phyloP scores from a whole-genome alignment of 2,113 vertebrate genomes.

The Ellobius talpinus region DNA sequence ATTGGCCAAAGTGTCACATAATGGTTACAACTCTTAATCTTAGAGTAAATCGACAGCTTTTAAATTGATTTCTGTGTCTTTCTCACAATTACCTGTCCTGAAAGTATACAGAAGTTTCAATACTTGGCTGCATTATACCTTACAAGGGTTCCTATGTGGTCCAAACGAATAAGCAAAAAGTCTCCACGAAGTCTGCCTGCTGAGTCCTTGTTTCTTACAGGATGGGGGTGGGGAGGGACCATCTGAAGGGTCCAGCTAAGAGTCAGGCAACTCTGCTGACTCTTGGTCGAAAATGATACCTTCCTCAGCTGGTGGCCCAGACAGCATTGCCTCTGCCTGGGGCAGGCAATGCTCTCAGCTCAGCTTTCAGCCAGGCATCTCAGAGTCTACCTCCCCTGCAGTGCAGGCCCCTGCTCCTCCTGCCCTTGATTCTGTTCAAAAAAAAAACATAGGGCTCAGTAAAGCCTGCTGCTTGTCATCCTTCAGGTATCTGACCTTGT shows the following conservation, averaged over 20 bases:
- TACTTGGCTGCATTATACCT: neutral
- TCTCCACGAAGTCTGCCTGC: neutral
- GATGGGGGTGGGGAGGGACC: neutral
- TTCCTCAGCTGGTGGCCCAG: slow-evolving; percentile 31
- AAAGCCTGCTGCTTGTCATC: neutral
- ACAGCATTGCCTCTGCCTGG: neutral
- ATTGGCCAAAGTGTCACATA: neutral
- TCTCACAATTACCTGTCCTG: neutral
- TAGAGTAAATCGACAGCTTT: neutral
- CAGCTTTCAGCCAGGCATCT: slow-evolving; percentile 61
- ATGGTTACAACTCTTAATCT: neutral
- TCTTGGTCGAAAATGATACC: neutral
- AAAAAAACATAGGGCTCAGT: slow-evolving; percentile 74
- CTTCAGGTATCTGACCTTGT: slow-evolving; percentile 72
- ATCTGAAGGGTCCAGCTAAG: neutral
- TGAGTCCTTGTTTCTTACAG: neutral
- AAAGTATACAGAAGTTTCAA: neutral
- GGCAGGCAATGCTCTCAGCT: slow-evolving; percentile 60
- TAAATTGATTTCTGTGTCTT: neutral
- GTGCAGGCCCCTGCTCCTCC: slow-evolving; percentile 29
- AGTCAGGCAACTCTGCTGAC: neutral
- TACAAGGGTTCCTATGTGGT: neutral
- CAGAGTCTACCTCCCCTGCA: neutral
- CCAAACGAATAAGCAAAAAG: neutral
- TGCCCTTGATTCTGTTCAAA: slow-evolving; percentile 64